Base-by-base conservation (phyloP, 2,888 invertebrate genomes). In the Elegia similella region DNA sequence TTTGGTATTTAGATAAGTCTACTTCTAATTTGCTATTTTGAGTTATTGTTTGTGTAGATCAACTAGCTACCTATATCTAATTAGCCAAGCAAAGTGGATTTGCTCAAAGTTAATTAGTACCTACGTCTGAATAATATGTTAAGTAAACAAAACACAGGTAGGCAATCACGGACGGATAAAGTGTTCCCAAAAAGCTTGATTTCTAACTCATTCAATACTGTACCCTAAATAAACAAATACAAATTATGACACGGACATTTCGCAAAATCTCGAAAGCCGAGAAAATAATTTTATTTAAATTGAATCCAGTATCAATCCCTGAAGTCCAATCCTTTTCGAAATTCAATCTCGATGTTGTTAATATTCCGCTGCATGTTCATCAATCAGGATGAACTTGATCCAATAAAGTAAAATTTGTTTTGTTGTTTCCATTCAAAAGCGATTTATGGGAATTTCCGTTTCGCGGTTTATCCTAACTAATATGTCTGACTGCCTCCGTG, bases 271-370 rank as follows among this genome's bases (percentile, higher is more conserved):
- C 7, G 1, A 12, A 23, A 47, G 43, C 15, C 30, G 15, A 16
- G 13, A 13, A 23, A 12, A 23, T 17, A 52, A 42, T 52, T 23
- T 52, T 29, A 42, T 53, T 53, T 12, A 29, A 53, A 53, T 42
- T 23, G 53, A 42, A 53, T 42, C 29, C 13, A 7, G 13, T 15
- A 42, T 15, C 42, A 15, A 29, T 53, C 42, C 53, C 53, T 15
- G 15, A 6, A 53, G 42, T 13, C 43, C n/a, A 23, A 29, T 43
- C 38, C 42, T 29, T n/a, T 23, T 7, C 53, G 6, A 13, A 42
- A 42, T 42, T 23, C 53, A 42, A 53, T 43, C 12, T 13, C 17
- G 7, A 53, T 53, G 42, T 42, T 42, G 42, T 53, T 23, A 53
- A 53, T 53, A 53, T 42, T 42, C 30, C 7, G 17, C 17, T 38